Conservation (phyloP, 1,140 invertebrate genomes). For the Papilio polytes region DNA sequence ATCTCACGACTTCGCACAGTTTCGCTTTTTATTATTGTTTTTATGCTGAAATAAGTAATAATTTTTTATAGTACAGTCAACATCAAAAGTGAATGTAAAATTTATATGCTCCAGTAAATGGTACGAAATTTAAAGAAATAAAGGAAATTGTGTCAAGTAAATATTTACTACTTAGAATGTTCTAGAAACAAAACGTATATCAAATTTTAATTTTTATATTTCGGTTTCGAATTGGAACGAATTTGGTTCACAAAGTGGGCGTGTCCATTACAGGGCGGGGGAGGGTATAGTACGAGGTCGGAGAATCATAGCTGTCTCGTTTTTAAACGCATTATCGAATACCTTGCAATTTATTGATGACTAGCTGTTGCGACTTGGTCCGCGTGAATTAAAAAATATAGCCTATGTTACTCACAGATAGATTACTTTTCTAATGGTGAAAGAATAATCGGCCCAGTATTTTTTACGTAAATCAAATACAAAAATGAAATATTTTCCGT, state of each 20-base stretch:
- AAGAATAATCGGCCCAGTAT: no score
- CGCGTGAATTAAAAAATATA: no score
- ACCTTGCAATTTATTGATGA: neutral
- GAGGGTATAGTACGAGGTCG: neutral
- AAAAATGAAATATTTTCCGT: no score
- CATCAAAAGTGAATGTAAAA: constrained; percentile 2
- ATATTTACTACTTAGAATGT: neutral
- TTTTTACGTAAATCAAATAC: no score
- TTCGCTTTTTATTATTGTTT: constrained; percentile 25
- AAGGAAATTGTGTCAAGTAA: neutral
- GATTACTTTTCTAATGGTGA: no score
- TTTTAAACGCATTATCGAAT: neutral
- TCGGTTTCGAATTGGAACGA: neutral
- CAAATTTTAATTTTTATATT: neutral
- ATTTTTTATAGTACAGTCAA: neutral
- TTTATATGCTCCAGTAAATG: neutral
- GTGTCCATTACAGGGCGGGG: neutral
- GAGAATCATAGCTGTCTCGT: neutral
- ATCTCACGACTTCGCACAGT: constrained; percentile 31
- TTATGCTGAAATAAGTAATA: constrained; percentile 1
- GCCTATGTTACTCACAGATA: no score
- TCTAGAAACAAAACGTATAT: neutral
- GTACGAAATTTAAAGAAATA: neutral
- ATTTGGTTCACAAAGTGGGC: neutral
- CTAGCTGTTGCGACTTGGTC: no score